phyloP scores from a whole-genome alignment of 2,888 invertebrate species.

The Drosophila meridiana region DNA sequence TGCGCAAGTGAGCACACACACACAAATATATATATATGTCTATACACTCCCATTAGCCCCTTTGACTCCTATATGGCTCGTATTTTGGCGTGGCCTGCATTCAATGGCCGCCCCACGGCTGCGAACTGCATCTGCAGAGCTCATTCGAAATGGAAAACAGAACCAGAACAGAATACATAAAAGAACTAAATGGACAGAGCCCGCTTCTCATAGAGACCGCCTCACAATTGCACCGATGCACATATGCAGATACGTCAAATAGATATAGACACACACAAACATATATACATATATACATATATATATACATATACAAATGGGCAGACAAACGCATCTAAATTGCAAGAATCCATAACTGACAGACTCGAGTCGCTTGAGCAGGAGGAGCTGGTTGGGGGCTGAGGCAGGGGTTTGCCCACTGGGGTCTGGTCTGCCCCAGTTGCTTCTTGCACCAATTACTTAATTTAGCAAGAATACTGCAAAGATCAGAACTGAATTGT shows the following conservation, averaged over 20 bases:
- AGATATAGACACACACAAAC: conserved; percentile 31
- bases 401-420: neutral
- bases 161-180: conserved; percentile 48
- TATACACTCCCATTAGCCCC: conserved; percentile 50
- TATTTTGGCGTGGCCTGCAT: conserved; percentile 63
- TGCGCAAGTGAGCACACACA: conserved; percentile 42
- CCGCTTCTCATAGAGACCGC: conserved; percentile 23
- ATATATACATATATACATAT: conserved; percentile 4
- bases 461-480: conserved; percentile 74
- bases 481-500: conserved; percentile 42
- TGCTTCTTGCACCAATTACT: conserved; percentile 71
- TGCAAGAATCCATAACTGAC: conserved; percentile 61
- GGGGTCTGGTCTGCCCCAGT: conserved; percentile 36
- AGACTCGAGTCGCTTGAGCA: conserved; percentile 1
- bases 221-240: conserved; percentile 33
- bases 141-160: conserved; percentile 66
- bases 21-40: neutral
- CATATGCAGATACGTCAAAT: conserved; percentile 41
- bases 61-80: conserved; percentile 57
- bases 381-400: neutral
- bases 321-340: conserved; percentile 61
- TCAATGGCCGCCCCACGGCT: conserved; percentile 36
- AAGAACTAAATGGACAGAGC: conserved; percentile 48
- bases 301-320: conserved; percentile 32
- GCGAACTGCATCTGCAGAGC: conserved; percentile 57